A percentile compares a stretch with the other conserved stretches of the same genome.
phyloP scores from a whole-genome alignment of 2,113 vertebrate genomes.

The Sinocyclocheilus grahami region DNA sequence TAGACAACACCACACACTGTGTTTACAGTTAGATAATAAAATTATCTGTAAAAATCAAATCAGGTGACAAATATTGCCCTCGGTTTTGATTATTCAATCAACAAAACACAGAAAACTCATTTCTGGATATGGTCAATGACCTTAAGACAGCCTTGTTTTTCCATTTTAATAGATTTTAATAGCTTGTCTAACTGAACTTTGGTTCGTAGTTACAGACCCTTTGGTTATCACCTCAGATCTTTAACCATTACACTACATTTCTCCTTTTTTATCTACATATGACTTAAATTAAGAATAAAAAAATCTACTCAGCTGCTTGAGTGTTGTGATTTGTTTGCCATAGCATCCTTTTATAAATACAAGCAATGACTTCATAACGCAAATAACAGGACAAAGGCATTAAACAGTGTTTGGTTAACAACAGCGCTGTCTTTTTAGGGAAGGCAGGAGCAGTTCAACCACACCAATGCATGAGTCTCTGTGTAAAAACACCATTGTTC shows the following conservation, averaged over 20 bases:
- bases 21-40: not conserved
- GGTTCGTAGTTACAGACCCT: not conserved
- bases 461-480: not conserved
- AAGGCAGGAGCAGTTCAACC: too few relatives aligned
- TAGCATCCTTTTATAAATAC: not conserved
- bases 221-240: not conserved
- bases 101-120: not conserved
- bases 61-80: not conserved
- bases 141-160: not conserved
- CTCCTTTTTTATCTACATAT: not conserved
- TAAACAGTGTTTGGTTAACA: not conserved
- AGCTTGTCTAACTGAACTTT: not conserved
- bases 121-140: not conserved
- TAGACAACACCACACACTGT: not conserved
- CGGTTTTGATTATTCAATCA: not conserved
- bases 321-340: not conserved
- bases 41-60: not conserved
- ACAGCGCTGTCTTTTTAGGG: not conserved
- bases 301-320: not conserved
- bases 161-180: not conserved
- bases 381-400: not conserved
- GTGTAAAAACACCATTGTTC: slow-evolving; percentile 21
- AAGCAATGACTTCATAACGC: not conserved
- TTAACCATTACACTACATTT: not conserved
- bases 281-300: not conserved